Evolutionary conservation across 2,113 vertebrate species (phyloP).

Genomic region (Tonatia bakeri): DNA sequence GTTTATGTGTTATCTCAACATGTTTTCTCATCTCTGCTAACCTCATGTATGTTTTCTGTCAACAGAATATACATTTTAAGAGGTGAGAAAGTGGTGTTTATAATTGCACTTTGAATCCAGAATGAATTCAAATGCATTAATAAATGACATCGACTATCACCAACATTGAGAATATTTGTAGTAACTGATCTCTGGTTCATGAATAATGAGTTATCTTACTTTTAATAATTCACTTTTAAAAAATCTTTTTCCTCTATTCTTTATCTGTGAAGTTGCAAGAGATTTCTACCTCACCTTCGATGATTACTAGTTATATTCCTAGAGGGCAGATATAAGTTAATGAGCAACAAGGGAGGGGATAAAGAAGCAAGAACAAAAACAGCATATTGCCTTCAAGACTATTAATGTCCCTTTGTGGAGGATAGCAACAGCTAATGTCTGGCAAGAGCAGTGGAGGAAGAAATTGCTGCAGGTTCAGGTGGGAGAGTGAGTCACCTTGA

Average conservation of each 20-base stretch:
- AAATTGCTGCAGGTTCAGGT: slow-evolving; percentile 75
- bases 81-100: neutral
- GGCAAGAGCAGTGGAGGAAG: slow-evolving; percentile 77
- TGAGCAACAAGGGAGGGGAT: slow-evolving; percentile 69
- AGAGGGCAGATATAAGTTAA: slow-evolving; percentile 76
- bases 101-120: slow-evolving; percentile 26
- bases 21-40: slow-evolving; percentile 27
- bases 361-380: slow-evolving; percentile 67
- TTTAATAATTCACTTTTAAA: slow-evolving; percentile 55
- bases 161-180: slow-evolving; percentile 6
- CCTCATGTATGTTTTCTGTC: neutral
- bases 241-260: neutral
- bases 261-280: slow-evolving; percentile 46
- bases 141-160: slow-evolving; percentile 2
- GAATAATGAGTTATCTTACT: slow-evolving; percentile 37
- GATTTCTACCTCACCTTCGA: slow-evolving; percentile 53
- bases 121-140: slow-evolving; percentile 37
- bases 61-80: slow-evolving; percentile 19
- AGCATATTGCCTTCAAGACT: slow-evolving; percentile 76
- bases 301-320: slow-evolving; percentile 62
- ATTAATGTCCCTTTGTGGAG: slow-evolving; percentile 75
- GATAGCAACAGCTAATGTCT: slow-evolving; percentile 75
- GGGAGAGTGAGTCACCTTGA: slow-evolving; percentile 77
- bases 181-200: neutral
- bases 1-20: neutral